Evolutionary conservation across 2,797 vertebrate species (phyloP), one percentile per base, ranked within the genome.

Genomic region (Xerus rutilus): DNA sequence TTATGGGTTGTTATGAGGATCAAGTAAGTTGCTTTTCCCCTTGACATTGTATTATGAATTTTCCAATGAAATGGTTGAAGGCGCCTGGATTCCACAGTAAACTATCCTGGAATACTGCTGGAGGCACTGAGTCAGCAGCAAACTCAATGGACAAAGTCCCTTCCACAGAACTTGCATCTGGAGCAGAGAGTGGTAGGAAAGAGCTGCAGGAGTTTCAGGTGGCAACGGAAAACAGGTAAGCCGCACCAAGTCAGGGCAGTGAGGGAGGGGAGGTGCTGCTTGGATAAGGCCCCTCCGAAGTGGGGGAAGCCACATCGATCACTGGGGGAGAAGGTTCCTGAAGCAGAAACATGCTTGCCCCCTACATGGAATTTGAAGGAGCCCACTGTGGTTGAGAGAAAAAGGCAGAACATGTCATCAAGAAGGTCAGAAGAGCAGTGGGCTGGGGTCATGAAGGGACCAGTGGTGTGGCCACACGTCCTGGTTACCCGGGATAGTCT

Each of bases 211-310:
- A 47, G 12, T 2, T 18, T 82, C 49, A 77, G 59, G 45, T 8
- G 69, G 72, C 32, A 67, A 9, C 15, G 14, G 43, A 57, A 39
- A 52, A 7, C 15, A 39, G 3, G 3, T 39, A 39, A 30, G 64
- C 7, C 0, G 6, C 3, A 1, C 21, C 4, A n/a, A 59, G 70
- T 1, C 0, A 2, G 30, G 57, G 35, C 0, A 57, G 1, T 3
- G 45, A 10, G 1, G n/a, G 70, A 21, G 20, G 20, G 30, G 10
- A 49, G 30, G 25, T 3, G 67, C 30, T 39, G 69, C 3, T 72
- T 7, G 15, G 4, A 15, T 1, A 28, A 23, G 39, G 39, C 21
- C 35, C 65, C 49, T 14, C 32, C 2, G 28, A n/a, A 59, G 39
- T 21, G 23, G 39, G 10, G 21, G 6, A 20, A 1, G n/a, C 15